These are phyloP conservation scores for Cheirogaleus medius DNA, from an alignment of 2,113 vertebrate genomes.

Conservation along the genomic window DNA sequence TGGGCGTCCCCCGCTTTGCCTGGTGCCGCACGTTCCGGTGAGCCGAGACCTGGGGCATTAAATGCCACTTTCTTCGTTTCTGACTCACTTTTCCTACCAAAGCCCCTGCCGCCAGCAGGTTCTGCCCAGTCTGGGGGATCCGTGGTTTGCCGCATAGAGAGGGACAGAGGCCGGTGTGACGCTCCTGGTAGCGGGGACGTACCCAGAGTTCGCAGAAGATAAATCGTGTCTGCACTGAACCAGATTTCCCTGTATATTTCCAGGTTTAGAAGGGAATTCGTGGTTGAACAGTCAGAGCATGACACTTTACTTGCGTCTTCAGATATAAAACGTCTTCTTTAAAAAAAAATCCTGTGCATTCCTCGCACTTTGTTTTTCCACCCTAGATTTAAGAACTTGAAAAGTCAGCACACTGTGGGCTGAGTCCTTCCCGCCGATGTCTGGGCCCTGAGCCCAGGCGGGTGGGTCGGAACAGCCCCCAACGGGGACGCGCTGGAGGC, in stretches of 20 bases:
- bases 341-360: too few relatives aligned
- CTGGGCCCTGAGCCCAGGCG: rapidly evolving
- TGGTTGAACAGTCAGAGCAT: neutral
- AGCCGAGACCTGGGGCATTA: too few relatives aligned
- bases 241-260: neutral
- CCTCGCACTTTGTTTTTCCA: neutral
- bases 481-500: neutral
- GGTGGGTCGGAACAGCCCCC: rapidly evolving
- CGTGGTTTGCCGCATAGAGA: too few relatives aligned
- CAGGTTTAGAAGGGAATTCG: neutral
- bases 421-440: rapidly evolving
- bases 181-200: neutral
- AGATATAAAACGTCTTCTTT: neutral
- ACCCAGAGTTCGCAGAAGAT: neutral
- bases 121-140: rapidly evolving
- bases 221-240: neutral
- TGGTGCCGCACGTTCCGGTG: rapidly evolving
- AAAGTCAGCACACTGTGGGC: neutral
- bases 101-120: too few relatives aligned
- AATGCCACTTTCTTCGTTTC: neutral
- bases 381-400: neutral
- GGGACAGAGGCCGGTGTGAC: too few relatives aligned
- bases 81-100: neutral
- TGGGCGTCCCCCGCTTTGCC: neutral
- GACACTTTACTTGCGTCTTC: neutral